phyloP scores from a whole-genome alignment of 2,113 vertebrate genomes.

The Haemorhous mexicanus region DNA sequence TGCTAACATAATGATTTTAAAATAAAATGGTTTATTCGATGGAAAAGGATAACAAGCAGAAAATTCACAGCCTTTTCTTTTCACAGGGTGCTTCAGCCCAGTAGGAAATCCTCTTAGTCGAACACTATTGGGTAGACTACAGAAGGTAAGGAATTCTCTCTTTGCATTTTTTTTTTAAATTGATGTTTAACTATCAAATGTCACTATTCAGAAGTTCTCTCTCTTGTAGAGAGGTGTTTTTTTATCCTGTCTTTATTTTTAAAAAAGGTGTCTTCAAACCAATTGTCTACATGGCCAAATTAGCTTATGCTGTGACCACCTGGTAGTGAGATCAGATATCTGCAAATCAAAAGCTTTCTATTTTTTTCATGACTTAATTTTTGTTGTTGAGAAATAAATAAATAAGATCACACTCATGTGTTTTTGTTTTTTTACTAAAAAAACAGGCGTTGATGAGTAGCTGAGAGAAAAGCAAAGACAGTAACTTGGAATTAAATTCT shows the following conservation, averaged over 20 bases:
- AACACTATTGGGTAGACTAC: conserved; percentile 73
- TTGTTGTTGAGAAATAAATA: conserved; percentile 26
- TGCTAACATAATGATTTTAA: conserved; percentile 67
- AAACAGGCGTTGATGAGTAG: background rate
- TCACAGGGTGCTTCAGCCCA: conserved; percentile 81
- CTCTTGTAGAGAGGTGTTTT: background rate
- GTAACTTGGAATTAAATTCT: background rate
- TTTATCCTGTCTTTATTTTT: conserved; percentile 6
- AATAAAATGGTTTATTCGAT: conserved; percentile 69
- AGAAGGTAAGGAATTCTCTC: conserved; percentile 77
- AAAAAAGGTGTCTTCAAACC: conserved; percentile 31
- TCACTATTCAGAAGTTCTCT: conserved; percentile 33
- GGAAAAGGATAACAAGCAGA: conserved; percentile 68
- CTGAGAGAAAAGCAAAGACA: background rate
- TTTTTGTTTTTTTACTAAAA: background rate
- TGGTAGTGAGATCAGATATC: background rate
- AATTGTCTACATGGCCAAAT: conserved; percentile 27
- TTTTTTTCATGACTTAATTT: background rate
- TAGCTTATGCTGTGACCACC: background rate
- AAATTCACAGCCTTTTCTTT: conserved; percentile 68
- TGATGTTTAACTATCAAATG: conserved; percentile 44
- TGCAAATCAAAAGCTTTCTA: background rate
- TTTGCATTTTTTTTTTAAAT: conserved; percentile 50
- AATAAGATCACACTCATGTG: background rate
- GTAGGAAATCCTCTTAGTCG: conserved; percentile 77